Evolutionary conservation across 2,888 invertebrate genomes (phyloP).

Genomic region (Sminthurides aquaticus): DNA sequence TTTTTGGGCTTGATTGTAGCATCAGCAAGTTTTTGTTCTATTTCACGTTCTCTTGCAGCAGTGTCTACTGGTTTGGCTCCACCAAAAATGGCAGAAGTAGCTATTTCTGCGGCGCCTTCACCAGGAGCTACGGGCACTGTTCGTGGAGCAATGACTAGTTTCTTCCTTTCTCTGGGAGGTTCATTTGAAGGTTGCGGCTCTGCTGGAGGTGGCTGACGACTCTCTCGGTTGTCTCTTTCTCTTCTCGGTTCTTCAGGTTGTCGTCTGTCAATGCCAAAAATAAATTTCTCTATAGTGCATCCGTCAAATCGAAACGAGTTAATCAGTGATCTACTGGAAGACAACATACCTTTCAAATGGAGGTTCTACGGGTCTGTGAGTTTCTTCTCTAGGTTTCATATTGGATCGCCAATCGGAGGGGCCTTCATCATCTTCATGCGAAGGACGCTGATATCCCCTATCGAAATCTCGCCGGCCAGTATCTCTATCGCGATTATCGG

Average conservation of each 20-base stretch:
- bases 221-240: neutral
- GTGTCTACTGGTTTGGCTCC: conserved; percentile 92
- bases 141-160: conserved; percentile 70
- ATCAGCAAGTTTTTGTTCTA: conserved; percentile 67
- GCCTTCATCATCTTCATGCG: conserved; percentile 22
- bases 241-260: neutral
- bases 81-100: conserved; percentile 80
- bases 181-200: conserved; percentile 3
- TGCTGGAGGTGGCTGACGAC: neutral
- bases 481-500: conserved; percentile 47
- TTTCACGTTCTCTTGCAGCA: conserved; percentile 77
- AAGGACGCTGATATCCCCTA: conserved; percentile 37
- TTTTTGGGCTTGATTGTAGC: neutral
- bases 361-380: neutral
- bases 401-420: conserved; percentile 20
- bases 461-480: conserved; percentile 45
- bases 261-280: neutral
- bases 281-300: no score
- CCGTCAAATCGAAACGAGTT: no score
- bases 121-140: conserved; percentile 49
- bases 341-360: neutral
- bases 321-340: neutral
- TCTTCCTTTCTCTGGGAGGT: conserved; percentile 59
- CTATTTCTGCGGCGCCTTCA: conserved; percentile 44
- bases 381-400: conserved; percentile 18